Evolutionary conservation across 2,888 invertebrate genomes (phyloP), one percentile per base, ranked within the genome.

Genomic region (Lottia gigantea): DNA sequence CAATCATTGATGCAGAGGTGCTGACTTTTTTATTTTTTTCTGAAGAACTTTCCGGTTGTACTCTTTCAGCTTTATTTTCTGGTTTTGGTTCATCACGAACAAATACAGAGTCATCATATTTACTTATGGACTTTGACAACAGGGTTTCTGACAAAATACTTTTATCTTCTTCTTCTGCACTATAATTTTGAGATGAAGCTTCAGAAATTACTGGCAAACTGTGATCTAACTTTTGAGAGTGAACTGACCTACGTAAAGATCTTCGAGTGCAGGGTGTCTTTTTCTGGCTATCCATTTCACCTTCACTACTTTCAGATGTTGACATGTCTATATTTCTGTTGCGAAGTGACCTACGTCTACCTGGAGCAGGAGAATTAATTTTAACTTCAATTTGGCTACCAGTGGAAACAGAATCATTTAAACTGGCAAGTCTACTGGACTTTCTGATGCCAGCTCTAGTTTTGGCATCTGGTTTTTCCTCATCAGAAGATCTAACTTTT

Each of bases 261-360:
- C 47, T 62, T 31, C 63, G 25, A 68, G 47, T 46, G 46, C 55
- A 55, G n/a, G 23, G 66, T 2, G 63, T 46, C n/a, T n/a, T 45
- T 0, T 23, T 25, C 11, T 62, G 26, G 0, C 62, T 62, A 14
- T 15, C 46, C 25, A 23, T 2, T 26, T 47, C 68, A n/a, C 16
- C 55, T 46, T n/a, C 49, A 31, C 45, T 55, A n/a, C 55, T n/a
- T 47, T 15, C 70, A 25, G 66, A 25, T n/a, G 23, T 15, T 55
- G 31, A 14, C 19, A 25, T n/a, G 47, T 46, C 40, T 61, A 19
- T 7, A 40, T 14, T 6, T 61, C 70, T 68, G 46, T 19, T 1
- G 15, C n/a, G n/a, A 12, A 46, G 7, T 70, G 40, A 16, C 45
- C 64, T 11, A 65, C 16, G 7, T 46, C 40, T 40, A 11, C 40